Percentiles rank a stretch among this genome's conserved stretches.
phyloP scores from a whole-genome alignment of 2,888 invertebrate species.

The Mycalesis mineus region DNA sequence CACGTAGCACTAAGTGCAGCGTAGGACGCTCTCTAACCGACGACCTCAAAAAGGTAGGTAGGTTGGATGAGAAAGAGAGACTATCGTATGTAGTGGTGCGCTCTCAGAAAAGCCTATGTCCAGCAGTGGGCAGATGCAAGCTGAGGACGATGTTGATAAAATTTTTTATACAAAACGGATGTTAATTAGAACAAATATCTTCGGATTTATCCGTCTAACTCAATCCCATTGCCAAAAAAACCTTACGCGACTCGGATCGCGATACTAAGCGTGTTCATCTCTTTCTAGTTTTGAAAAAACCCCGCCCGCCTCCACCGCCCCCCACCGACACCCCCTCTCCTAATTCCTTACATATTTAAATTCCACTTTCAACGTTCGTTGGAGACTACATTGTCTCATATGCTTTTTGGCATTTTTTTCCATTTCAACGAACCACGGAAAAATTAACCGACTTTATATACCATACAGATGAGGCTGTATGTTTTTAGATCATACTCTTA shows the following conservation, averaged over 20 bases:
- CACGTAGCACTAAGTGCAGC: too few relatives aligned
- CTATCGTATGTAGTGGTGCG: too few relatives aligned
- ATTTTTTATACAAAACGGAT: too few relatives aligned
- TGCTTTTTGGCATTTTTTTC: constrained; percentile 54
- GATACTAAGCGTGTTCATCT: constrained; percentile 77
- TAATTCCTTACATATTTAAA: constrained; percentile 79
- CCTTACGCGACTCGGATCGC: constrained; percentile 58
- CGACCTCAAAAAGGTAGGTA: too few relatives aligned
- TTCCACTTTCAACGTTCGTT: constrained; percentile 69
- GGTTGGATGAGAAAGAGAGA: too few relatives aligned
- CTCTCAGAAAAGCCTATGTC: too few relatives aligned
- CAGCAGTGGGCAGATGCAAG: too few relatives aligned
- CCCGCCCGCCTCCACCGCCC: constrained; percentile 31
- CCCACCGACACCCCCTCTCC: constrained; percentile 48
- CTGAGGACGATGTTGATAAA: too few relatives aligned
- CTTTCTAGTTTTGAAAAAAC: constrained; percentile 78
- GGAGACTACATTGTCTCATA: constrained; percentile 73
- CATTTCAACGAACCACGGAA: constrained; percentile 29
- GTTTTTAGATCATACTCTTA: neutral
- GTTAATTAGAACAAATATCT: constrained; percentile 37
- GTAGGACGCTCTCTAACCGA: too few relatives aligned
- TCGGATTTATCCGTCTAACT: constrained; percentile 45
- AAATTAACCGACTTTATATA: constrained; percentile 24
- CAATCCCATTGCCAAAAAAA: constrained; percentile 29
- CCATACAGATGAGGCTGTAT: neutral